Base-by-base conservation (phyloP, 2,888 invertebrate species). In the Esperia sulphurella region DNA sequence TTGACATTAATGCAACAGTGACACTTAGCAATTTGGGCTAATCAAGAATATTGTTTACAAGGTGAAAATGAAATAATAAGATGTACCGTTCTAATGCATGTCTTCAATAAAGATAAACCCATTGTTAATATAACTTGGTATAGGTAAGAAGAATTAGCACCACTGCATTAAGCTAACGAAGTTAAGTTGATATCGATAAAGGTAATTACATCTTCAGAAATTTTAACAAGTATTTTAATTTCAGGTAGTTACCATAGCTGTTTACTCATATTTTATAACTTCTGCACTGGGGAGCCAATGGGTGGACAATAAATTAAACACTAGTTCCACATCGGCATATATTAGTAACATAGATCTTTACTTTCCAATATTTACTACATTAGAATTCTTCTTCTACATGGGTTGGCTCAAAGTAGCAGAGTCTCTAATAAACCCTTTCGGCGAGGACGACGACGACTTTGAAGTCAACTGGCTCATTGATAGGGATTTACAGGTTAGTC, bases 391-490 rank as follows among this genome's bases (percentile, higher is more conserved):
- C 77, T 95, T 95, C 84, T 95, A 95, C 68, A 94, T 95, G 94
- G 97, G 97, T 10, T 97, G 97, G 97, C 83, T 97, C 35, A 97
- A 97, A 88, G 97, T 97, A 65, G 97, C 97, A 14, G 97, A 97
- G 82, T 94, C 96, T 0, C 83, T 97, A 47, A 96, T 97, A 55
- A 98, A 98, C 83, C 97, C 97, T 0, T 97, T 97, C 65, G 97
- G 97, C 0, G 96, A 96, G 71, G 96, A 97, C 64, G 97, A 97
- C 68, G 97, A 97, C 68, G 97, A 97, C 65, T 97, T 97, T 68
- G 96, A 97, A 91, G 95, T 95, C 8, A 97, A 97, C 75, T 97
- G 97, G 97, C 93, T 97, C 84, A 95, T 98, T 46, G 97, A 98
- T 79, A 92, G 97, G 64, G 96, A 96, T 85, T 87, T 96, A 52